Evolutionary conservation across 2,113 vertebrate species (phyloP), one percentile per base, ranked within the genome.

Genomic region (Vulpes vulpes): DNA sequence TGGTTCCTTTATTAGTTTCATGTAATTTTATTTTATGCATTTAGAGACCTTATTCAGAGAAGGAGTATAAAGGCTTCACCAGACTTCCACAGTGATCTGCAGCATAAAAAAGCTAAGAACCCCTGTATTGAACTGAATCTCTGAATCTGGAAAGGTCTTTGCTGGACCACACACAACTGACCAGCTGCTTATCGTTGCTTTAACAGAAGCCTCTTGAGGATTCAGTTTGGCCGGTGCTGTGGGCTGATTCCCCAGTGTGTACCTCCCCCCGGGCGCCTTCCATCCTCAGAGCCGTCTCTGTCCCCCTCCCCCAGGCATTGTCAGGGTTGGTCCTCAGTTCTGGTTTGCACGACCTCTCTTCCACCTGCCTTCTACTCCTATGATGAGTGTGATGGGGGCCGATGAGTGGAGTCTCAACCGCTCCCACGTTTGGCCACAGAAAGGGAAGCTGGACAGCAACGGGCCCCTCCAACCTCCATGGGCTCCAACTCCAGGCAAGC

Each of bases 391-490:
- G 16, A 53, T 17, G 49, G 3, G 49, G 64, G 11, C 11, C 59
- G 20, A 79, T 74, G 7, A 74, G 6, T 16, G 15, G 51, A 67
- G 3, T 23, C 85, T 87, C 53, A 17, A 9, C 6, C 53, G 60
- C 16, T 3, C 51, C 30, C 17, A 8, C 6, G 49, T 38, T 65
- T 80, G 57, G 14, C 62, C 73, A 30, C 67, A 91, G 78, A 43
- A 60, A 71, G 27, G n/a, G 51, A 35, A 55, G 60, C 69, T 80
- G 62, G 30, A 57, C 38, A n/a, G 7, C 27, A 67, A 12, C 15
- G 0, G 0, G n/a, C 5, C 2, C 17, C 11, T 76, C n/a, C 16
- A 30, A 2, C 43, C 4, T 5, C 38, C 59, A 27, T 49, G 35
- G 30, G n/a, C 10, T 76, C 67, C 76, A 8, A 38, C 51, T 71